Evolutionary conservation across 64 coral and sea anemone genomes (phyloP).

Genomic region (Montipora sp.): DNA sequence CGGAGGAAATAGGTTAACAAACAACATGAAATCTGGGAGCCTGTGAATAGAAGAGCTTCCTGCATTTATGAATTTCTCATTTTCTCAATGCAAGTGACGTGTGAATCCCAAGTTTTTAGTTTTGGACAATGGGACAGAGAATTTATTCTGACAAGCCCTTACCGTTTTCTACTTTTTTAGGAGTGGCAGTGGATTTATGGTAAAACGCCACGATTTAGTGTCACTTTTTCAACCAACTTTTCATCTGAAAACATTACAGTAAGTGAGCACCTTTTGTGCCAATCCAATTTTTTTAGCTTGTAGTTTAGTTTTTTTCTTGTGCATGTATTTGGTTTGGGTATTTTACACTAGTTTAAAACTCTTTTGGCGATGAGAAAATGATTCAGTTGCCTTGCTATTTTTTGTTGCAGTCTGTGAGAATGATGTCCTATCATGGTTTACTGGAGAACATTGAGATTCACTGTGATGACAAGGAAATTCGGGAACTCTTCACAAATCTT

Average conservation of each 20-base stretch:
- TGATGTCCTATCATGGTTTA: constrained; percentile 37
- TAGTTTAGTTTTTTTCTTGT: neutral
- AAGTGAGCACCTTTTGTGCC: neutral
- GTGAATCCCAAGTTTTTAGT: too few relatives aligned
- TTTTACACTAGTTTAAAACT: too few relatives aligned
- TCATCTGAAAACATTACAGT: constrained; percentile 30
- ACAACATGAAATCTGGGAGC: too few relatives aligned
- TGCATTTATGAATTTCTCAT: too few relatives aligned
- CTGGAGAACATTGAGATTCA: neutral
- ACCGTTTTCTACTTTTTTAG: neutral
- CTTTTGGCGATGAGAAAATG: too few relatives aligned
- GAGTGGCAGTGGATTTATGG: constrained; percentile 64
- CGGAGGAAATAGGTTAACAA: too few relatives aligned
- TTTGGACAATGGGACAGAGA: neutral
- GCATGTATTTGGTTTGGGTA: too few relatives aligned
- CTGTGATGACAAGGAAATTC: constrained; percentile 10
- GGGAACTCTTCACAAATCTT: neutral
- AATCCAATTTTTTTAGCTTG: too few relatives aligned
- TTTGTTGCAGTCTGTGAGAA: neutral
- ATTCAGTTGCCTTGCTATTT: too few relatives aligned
- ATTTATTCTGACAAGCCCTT: too few relatives aligned
- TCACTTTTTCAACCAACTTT: constrained; percentile 44
- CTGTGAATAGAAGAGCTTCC: too few relatives aligned
- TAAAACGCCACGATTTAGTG: constrained; percentile 60
- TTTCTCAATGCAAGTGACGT: neutral